Percentiles rank a stretch among this genome's conserved stretches.
phyloP scores from a whole-genome alignment of 1,140 invertebrate species.

The Formica selysi region DNA sequence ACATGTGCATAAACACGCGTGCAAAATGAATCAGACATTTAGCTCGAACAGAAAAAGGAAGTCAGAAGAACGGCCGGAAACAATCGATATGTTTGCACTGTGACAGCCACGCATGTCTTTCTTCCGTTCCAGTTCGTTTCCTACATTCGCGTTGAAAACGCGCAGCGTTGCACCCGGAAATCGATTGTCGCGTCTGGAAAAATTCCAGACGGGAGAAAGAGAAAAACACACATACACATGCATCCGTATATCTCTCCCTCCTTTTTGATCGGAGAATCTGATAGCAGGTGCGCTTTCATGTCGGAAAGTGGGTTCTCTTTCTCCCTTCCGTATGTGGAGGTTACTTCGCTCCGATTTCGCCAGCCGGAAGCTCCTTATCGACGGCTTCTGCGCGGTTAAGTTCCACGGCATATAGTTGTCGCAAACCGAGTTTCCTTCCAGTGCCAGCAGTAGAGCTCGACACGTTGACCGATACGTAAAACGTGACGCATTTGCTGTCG shows the following conservation, averaged over 20 bases:
- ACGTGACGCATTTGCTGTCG: not conserved
- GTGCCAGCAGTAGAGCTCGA: constrained; percentile 1
- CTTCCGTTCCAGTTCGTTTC: constrained; percentile 57
- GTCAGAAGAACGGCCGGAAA: constrained; percentile 54
- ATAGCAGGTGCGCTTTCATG: constrained; percentile 4
- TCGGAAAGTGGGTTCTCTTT: not conserved
- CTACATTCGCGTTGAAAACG: constrained; percentile 19
- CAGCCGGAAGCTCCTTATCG: constrained; percentile 54
- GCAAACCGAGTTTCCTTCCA: not conserved
- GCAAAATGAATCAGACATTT: constrained; percentile 34
- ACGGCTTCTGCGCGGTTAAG: constrained; percentile 50
- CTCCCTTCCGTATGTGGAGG: not conserved
- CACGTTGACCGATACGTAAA: not conserved
- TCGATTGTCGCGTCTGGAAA: constrained; percentile 53
- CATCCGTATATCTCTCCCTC: not conserved
- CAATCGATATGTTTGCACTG: constrained; percentile 73
- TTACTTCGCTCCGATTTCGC: constrained; percentile 18
- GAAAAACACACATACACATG: not conserved
- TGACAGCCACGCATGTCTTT: constrained; percentile 65
- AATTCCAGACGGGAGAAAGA: constrained; percentile 28
- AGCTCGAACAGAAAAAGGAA: constrained; percentile 33
- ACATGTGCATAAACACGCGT: constrained; percentile 22
- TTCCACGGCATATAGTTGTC: not conserved
- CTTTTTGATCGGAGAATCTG: not conserved
- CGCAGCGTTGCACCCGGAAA: constrained; percentile 43